Base-by-base conservation (phyloP, 2,797 vertebrate genomes). In the Melanogrammus aeglefinus region DNA sequence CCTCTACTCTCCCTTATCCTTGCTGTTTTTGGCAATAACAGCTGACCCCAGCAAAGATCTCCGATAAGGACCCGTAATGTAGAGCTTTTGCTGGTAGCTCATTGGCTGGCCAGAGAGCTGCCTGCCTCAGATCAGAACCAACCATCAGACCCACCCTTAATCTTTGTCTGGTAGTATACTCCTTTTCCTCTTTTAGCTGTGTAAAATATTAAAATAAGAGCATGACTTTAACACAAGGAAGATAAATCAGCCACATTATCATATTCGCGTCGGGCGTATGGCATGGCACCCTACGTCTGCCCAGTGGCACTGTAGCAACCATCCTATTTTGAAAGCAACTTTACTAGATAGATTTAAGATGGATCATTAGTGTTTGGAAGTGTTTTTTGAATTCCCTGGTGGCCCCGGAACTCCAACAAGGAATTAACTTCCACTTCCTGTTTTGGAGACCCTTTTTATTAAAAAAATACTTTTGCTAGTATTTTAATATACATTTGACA, bases 131-230 rank as follows among this genome's bases (percentile, higher is more conserved):
- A 47, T 78, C 81, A 75, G 51, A 72, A 74, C 36, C 74, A 51
- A 74, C 51, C 77, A 74, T 33, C 82, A 81, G 77, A 57, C 14
- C 69, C 69, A 13, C 69, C 24, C 29, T 73, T 78, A 80, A 35
- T 51, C 72, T 75, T 76, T 33, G 72, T 75, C 73, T 72, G 70
- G 70, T 29, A 72, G 18, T 33, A 8, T 31, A 44, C 73, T 39
- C 76, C 72, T 76, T 70, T 12, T 38, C 80, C 79, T 31, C 75
- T 81, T 35, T 69, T 24, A 33, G n/a, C 66, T 78, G 82, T 82
- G 82, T 83, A 69, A n/a, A 77, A 76, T 81, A 82, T 74, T 77
- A 79, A 80, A 70, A 73, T 77, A 69, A 76, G 29, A 80, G 72
- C 75, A n/a, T 63, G 41, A 71, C 77, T 82, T 84, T 75, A 70